Conservation (phyloP, 2,888 invertebrate genomes). For the Megastigmus dorsalis region DNA sequence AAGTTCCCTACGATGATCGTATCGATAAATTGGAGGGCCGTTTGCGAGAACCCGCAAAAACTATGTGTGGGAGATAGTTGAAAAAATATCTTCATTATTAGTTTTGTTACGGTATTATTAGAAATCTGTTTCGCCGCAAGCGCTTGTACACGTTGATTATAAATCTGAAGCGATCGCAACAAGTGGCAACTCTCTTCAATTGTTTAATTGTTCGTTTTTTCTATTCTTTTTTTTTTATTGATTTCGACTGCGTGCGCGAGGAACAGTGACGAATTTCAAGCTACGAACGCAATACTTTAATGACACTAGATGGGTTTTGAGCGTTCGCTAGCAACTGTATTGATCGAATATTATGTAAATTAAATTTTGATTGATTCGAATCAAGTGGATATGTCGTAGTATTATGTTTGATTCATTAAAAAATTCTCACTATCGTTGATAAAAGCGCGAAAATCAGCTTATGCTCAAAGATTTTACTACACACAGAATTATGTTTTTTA, state of each 20-base stretch:
- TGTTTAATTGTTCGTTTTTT: neutral
- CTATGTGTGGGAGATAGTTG: conserved; percentile 6
- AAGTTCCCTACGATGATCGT: conserved; percentile 20
- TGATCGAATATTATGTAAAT: conserved; percentile 23
- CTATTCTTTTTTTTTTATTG: too few relatives aligned
- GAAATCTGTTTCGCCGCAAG: conserved; percentile 60
- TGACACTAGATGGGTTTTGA: neutral
- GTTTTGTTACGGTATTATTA: conserved; percentile 14
- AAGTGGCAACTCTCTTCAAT: conserved; percentile 60
- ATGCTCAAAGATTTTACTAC: neutral
- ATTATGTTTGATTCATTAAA: neutral
- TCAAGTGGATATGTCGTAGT: neutral
- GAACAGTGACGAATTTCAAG: conserved; percentile 9
- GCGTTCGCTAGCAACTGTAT: conserved; percentile 9
- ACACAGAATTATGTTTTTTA: too few relatives aligned
- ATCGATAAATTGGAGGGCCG: conserved; percentile 8
- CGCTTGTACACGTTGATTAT: conserved; percentile 68
- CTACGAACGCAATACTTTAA: conserved; percentile 24
- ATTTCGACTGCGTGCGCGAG: neutral
- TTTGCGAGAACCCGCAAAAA: conserved; percentile 10
- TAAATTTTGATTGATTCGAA: neutral
- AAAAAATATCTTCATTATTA: conserved; percentile 41
- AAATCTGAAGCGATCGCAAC: conserved; percentile 69
- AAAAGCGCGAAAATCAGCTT: too few relatives aligned
- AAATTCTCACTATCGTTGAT: too few relatives aligned